Evolutionary conservation across 2,888 invertebrate genomes (phyloP).

Genomic region (Germaria angustata): DNA sequence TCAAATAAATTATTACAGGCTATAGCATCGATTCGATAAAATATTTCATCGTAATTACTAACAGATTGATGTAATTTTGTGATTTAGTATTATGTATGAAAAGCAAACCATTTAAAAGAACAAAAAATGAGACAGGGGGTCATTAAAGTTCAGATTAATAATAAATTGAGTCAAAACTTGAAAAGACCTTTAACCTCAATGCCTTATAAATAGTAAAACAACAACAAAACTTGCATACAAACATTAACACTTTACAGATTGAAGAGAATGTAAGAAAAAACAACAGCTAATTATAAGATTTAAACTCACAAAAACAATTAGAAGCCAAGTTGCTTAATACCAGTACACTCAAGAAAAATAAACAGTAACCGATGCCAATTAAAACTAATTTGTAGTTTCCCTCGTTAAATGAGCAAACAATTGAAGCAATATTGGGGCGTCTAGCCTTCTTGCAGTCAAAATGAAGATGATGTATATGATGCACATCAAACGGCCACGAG

Average conservation of each 20-base stretch:
- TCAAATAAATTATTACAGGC: background rate
- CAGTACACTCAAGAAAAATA: conserved; percentile 70
- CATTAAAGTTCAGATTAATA: conserved; percentile 58
- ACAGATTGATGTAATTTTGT: conserved; percentile 7
- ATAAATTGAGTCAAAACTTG: conserved; percentile 52
- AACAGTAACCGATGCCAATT: conserved; percentile 66
- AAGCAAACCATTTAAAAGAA: conserved; percentile 13
- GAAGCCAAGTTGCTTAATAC: conserved; percentile 62
- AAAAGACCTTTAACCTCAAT: conserved; percentile 53
- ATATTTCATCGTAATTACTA: conserved; percentile 18
- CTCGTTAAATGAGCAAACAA: conserved; percentile 68
- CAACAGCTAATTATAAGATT: conserved; percentile 57
- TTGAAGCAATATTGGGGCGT: conserved; percentile 61
- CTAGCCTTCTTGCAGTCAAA: conserved; percentile 26
- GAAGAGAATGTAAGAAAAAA: conserved; percentile 38
- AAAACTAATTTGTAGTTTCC: conserved; percentile 66
- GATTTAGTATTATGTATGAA: conserved; percentile 58
- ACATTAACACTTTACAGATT: conserved; percentile 60
- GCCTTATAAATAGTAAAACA: background rate
- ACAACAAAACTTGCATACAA: background rate
- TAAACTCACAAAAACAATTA: conserved; percentile 60
- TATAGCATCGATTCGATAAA: background rate
- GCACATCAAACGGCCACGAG: background rate
- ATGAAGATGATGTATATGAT: conserved; percentile 2
- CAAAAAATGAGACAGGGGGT: conserved; percentile 22